phyloP scores from a whole-genome alignment of 2,797 vertebrate genomes.

The Chaenodraco wilsoni region DNA sequence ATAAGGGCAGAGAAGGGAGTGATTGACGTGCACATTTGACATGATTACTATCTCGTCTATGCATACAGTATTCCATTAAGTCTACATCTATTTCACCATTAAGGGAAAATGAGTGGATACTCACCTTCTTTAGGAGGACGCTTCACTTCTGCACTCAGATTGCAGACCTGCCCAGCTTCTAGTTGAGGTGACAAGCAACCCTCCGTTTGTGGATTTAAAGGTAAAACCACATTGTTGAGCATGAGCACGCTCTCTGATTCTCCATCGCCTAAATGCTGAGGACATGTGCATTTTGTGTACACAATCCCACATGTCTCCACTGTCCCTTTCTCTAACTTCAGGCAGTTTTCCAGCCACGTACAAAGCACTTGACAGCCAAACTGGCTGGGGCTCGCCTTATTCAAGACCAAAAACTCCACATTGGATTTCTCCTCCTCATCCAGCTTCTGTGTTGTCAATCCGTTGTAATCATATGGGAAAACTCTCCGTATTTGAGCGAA shows the following conservation, averaged over 20 bases:
- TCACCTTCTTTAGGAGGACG: slow-evolving; percentile 98
- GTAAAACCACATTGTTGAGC: slow-evolving; percentile 98
- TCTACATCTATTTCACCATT: slow-evolving; percentile 59
- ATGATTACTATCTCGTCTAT: slow-evolving; percentile 66
- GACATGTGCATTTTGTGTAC: slow-evolving; percentile 98
- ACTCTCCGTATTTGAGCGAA: slow-evolving; percentile 97
- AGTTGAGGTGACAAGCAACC: slow-evolving; percentile 97
- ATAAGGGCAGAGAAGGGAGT: slow-evolving; percentile 75
- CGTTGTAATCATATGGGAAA: slow-evolving; percentile 92
- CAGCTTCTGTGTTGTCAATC: slow-evolving; percentile 91
- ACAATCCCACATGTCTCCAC: slow-evolving; percentile 97
- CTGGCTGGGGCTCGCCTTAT: slow-evolving; percentile 98
- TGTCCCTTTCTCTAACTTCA: slow-evolving; percentile 96
- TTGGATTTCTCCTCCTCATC: slow-evolving; percentile 95
- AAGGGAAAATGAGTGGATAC: slow-evolving; percentile 72
- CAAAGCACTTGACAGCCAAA: slow-evolving; percentile 99
- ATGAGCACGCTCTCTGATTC: slow-evolving; percentile 94
- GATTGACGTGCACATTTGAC: slow-evolving; percentile 80
- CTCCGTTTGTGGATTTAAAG: slow-evolving; percentile 97
- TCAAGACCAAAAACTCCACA: slow-evolving; percentile 99
- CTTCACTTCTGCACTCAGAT: slow-evolving; percentile 96
- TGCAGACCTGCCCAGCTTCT: slow-evolving; percentile 96
- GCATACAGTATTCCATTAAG: slow-evolving; percentile 58
- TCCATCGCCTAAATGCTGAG: slow-evolving; percentile 97
- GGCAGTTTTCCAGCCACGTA: slow-evolving; percentile 98